Percentiles rank a stretch among this genome's conserved stretches.
Evolutionary conservation across 2,888 invertebrate species (phyloP).

Genomic region (Troglohyphantes excavatus): DNA sequence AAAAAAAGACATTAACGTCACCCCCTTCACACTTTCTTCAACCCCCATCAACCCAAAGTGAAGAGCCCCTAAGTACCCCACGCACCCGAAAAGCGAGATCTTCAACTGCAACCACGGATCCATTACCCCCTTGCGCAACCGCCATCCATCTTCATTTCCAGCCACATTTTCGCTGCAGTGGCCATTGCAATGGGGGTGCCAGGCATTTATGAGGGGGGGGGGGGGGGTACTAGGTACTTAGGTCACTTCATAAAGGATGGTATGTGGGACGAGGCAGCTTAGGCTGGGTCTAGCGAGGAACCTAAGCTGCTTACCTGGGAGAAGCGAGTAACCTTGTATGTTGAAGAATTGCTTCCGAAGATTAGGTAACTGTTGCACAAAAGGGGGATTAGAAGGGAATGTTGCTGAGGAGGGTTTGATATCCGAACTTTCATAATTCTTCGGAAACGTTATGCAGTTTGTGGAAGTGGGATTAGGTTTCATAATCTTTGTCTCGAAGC

Average conservation of each 20-base stretch:
- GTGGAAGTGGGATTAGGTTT: too few relatives aligned
- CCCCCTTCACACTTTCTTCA: too few relatives aligned
- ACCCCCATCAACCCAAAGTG: background rate
- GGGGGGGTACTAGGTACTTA: background rate
- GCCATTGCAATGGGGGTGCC: background rate
- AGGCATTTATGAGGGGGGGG: background rate
- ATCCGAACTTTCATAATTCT: too few relatives aligned
- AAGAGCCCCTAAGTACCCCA: background rate
- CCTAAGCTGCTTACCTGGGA: background rate
- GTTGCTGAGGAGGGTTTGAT: background rate
- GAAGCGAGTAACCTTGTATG: background rate
- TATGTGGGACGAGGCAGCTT: background rate
- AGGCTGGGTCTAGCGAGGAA: too few relatives aligned
- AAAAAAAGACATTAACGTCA: too few relatives aligned
- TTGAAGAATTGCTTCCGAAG: background rate
- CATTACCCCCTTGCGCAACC: background rate
- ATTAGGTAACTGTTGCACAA: background rate
- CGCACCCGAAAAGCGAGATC: background rate
- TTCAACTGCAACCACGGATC: background rate
- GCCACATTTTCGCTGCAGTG: background rate
- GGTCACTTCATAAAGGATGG: background rate
- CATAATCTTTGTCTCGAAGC: too few relatives aligned
- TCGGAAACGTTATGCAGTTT: too few relatives aligned
- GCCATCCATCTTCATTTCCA: conserved; percentile 1
- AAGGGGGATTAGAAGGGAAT: background rate